These are phyloP conservation scores for Matsumurasca onukii DNA, from an alignment of 1,140 invertebrate species.

Conservation along the genomic window DNA sequence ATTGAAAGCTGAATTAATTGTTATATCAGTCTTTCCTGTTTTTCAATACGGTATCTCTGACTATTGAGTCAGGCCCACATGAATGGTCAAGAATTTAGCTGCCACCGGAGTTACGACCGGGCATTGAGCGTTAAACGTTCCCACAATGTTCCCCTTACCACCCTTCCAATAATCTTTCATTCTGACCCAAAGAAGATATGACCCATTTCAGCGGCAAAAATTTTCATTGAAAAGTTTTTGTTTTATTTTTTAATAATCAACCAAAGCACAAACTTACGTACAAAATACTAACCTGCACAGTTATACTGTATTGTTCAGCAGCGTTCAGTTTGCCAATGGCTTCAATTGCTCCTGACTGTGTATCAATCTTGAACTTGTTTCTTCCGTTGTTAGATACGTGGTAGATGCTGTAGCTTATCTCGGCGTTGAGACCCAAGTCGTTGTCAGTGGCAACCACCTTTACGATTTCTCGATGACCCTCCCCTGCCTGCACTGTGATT, in stretches of 20 bases:
- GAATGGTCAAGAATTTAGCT: too few relatives aligned
- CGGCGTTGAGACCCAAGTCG: slow-evolving; percentile 80
- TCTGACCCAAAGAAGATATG: too few relatives aligned
- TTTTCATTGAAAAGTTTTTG: background rate
- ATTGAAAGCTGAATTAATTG: too few relatives aligned
- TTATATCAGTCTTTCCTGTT: too few relatives aligned
- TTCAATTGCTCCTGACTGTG: slow-evolving; percentile 70
- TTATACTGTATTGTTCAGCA: slow-evolving; percentile 86
- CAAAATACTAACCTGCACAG: slow-evolving; percentile 80
- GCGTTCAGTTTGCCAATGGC: slow-evolving; percentile 67
- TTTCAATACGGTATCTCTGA: too few relatives aligned
- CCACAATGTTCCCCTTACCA: too few relatives aligned
- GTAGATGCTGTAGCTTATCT: slow-evolving; percentile 79
- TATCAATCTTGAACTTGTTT: slow-evolving; percentile 81
- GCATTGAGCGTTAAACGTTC: too few relatives aligned
- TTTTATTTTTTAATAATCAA: background rate
- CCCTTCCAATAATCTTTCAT: too few relatives aligned
- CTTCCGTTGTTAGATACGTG: slow-evolving; percentile 88
- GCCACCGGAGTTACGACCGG: too few relatives aligned
- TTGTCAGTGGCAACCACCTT: slow-evolving; percentile 81
- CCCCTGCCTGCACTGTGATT: slow-evolving; percentile 77
- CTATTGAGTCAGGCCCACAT: too few relatives aligned
- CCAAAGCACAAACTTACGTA: too few relatives aligned
- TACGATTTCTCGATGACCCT: slow-evolving; percentile 71
- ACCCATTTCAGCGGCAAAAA: background rate